Evolutionary conservation across 2,888 invertebrate species (phyloP).

Genomic region (Phengaris arion): DNA sequence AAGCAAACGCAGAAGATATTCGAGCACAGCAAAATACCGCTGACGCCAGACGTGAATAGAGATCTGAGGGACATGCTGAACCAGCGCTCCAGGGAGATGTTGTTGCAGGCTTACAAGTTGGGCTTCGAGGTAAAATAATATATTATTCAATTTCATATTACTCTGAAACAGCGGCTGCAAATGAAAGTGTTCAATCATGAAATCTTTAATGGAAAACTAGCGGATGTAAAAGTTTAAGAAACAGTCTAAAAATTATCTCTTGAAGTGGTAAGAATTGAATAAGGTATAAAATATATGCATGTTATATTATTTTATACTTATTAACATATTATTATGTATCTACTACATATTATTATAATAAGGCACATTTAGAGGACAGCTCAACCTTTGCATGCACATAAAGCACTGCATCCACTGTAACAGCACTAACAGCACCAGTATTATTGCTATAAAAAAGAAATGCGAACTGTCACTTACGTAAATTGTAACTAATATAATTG

Average conservation of each 20-base stretch:
- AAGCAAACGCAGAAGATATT: conserved; percentile 54
- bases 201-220: too few species aligned
- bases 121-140: conserved; percentile 87
- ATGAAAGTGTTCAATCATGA: too few species aligned
- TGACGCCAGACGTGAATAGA: conserved; percentile 40
- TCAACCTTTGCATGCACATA: background rate
- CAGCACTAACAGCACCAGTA: conserved; percentile 4
- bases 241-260: too few species aligned
- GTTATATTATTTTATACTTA: background rate
- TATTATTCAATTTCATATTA: background rate
- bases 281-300: background rate
- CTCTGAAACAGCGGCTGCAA: too few species aligned
- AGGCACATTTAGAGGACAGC: background rate
- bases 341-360: background rate
- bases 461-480: background rate
- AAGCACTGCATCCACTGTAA: background rate
- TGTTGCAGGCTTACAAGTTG: conserved; percentile 93
- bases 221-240: background rate
- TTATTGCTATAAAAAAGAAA: background rate
- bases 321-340: background rate
- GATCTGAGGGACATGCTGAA: conserved; percentile 53
- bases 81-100: conserved; percentile 58
- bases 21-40: conserved; percentile 46
- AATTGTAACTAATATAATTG: background rate
- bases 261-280: background rate